Evolutionary conservation across 2,888 invertebrate genomes (phyloP).

Genomic region (Rosalia funebris): DNA sequence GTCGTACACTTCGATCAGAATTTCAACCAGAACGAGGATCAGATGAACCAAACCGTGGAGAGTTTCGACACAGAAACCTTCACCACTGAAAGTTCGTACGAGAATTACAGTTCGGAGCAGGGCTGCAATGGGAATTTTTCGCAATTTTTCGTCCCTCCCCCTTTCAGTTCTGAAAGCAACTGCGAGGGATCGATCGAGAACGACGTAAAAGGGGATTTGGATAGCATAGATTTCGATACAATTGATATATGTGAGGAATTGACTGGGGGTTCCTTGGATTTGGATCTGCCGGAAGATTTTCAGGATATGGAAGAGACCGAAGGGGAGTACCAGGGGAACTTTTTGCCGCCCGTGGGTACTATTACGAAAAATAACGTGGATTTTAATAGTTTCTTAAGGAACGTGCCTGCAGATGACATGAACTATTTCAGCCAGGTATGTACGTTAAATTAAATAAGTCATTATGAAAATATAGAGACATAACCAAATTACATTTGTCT

Average conservation of each 20-base stretch:
- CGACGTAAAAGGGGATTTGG: constrained; percentile 25
- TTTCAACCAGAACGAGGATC: constrained; percentile 33
- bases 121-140: constrained; percentile 34
- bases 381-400: constrained; percentile 57
- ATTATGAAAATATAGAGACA: too few species aligned
- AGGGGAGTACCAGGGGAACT: constrained; percentile 1
- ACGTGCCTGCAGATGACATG: constrained; percentile 48
- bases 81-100: constrained; percentile 43
- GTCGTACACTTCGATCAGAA: constrained; percentile 56
- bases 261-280: constrained; percentile 53
- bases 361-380: constrained; percentile 55
- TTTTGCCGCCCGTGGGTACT: constrained; percentile 54
- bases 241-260: constrained; percentile 55
- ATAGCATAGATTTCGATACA: constrained; percentile 49
- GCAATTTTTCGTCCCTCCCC: constrained; percentile 52
- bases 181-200: constrained; percentile 1
- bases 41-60: constrained; percentile 10
- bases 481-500: too few species aligned
- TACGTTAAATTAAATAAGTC: too few species aligned
- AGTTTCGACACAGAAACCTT: constrained; percentile 48
- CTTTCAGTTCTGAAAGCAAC: constrained; percentile 27
- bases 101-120: constrained; percentile 21
- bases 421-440: constrained; percentile 43
- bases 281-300: constrained; percentile 48
- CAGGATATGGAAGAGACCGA: constrained; percentile 41